Evolutionary conservation across 2,113 vertebrate species (phyloP), one percentile per base, ranked within the genome.

Genomic region (Periophthalmodon schlosseri): DNA sequence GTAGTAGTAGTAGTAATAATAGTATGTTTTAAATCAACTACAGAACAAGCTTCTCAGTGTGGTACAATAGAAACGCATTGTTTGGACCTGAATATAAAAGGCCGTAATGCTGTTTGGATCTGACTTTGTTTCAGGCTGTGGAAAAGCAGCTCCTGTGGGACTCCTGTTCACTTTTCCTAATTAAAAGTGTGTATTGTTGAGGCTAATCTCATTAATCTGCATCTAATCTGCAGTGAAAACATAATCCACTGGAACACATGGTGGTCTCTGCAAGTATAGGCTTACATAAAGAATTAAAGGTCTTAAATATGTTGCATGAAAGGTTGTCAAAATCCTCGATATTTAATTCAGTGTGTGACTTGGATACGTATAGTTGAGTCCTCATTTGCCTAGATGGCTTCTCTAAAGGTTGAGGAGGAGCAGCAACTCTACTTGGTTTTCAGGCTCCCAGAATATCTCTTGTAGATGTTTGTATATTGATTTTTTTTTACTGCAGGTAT

Each of bases 141-240:
- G 23, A 60, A 60, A 24, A 60, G 28, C 57, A 11, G 57, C 23
- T 64, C 33, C 33, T 5, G 18, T 39, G 34, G 63, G 63, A 65
- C 34, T 65, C 9, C 34, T 44, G 63, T 20, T 65, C 34, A 65
- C 63, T 65, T 44, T 65, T 44, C 36, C 34, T 44, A n/a, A 65
- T 65, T 39, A 44, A 65, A 65, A 36, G 33, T 39, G 63, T 65
- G 60, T 21, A 44, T 65, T 65, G 63, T 65, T 65, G 63, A 34
- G 18, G 10, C 20, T 65, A 65, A 65, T 65, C 63, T 65, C 16
- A 65, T 39, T 65, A 65, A 65, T 65, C 63, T 20, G 14, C 34
- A 12, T 65, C 34, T 65, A 65, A 65, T 65, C 63, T 65, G 18
- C 34, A 65, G 63, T 39, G 63, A 65, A 65, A 65, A 39, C 63